phyloP scores from a whole-genome alignment of 2,888 invertebrate species.

The Epinotia bilunana region DNA sequence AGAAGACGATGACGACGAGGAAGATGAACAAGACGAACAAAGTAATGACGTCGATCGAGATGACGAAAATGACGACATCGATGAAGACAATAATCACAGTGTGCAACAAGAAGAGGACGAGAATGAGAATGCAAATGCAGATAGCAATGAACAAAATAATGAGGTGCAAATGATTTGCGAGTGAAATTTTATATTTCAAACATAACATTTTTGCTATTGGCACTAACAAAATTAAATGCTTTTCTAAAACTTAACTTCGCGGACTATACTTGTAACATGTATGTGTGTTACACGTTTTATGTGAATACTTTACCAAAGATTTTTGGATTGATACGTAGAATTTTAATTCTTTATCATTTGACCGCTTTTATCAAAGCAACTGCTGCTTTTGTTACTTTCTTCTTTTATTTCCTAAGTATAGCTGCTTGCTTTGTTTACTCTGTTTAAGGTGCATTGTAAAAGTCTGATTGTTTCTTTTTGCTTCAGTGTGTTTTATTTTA shows the following conservation, averaged over 20 bases:
- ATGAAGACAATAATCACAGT: constrained; percentile 47
- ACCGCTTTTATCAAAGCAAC: neutral
- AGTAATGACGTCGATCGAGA: constrained; percentile 24
- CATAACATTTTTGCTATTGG: constrained; percentile 59
- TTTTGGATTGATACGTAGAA: neutral
- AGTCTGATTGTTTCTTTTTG: neutral
- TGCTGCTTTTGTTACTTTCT: constrained; percentile 1
- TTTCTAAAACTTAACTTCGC: constrained; percentile 49
- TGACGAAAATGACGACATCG: constrained; percentile 51
- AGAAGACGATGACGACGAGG: constrained; percentile 42
- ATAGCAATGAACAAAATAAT: constrained; percentile 42
- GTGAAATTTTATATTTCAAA: constrained; percentile 49
- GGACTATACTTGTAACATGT: constrained; percentile 14
- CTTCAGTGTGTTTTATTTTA: neutral
- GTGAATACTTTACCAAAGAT: neutral
- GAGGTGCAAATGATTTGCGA: constrained; percentile 61
- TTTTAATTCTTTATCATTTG: neutral
- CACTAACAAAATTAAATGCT: constrained; percentile 66
- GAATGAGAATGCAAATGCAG: constrained; percentile 60
- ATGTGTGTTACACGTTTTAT: constrained; percentile 10
- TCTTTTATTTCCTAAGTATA: neutral
- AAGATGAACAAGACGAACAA: constrained; percentile 56
- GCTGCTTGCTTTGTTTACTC: neutral
- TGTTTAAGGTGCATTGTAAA: neutral
- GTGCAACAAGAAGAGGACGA: constrained; percentile 58